These are phyloP conservation scores for Centroberyx gerrardi DNA, from an alignment of 2,797 vertebrate species.

Conservation along the genomic window DNA sequence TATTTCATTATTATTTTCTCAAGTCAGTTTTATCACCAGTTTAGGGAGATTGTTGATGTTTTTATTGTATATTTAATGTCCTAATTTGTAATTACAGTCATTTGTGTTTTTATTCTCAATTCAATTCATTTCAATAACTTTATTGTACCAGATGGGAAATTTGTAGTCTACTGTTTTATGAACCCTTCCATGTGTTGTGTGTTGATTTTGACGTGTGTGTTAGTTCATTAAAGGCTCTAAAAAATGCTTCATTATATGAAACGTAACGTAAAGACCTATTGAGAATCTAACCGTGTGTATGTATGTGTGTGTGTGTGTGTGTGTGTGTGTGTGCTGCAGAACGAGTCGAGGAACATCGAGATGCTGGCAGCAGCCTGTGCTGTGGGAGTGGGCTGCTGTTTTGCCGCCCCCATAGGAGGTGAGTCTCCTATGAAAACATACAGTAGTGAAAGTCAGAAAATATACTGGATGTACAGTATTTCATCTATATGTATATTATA, in stretches of 20 bases:
- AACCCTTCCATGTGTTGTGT: neutral
- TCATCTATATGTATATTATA: too few relatives aligned
- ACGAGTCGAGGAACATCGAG: conserved; percentile 96
- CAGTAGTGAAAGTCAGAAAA: too few relatives aligned
- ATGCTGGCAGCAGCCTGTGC: conserved; percentile 98
- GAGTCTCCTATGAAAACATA: conserved; percentile 52
- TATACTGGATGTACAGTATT: too few relatives aligned
- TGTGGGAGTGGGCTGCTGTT: conserved; percentile 97
- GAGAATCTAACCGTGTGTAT: conserved; percentile 5
- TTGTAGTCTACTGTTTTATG: neutral
- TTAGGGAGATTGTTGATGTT: neutral
- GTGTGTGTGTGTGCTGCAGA: conserved; percentile 84
- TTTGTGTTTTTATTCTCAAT: too few relatives aligned
- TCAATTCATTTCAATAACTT: too few relatives aligned
- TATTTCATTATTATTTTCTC: neutral
- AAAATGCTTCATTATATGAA: neutral
- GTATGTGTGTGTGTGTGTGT: conserved; percentile 17
- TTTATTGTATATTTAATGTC: neutral
- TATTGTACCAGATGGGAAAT: too few relatives aligned
- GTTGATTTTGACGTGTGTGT: neutral
- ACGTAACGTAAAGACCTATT: neutral
- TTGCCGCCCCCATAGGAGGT: conserved; percentile 98
- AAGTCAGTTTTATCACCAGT: neutral
- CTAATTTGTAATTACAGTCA: neutral
- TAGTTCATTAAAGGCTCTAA: neutral